A percentile compares a stretch with the other conserved stretches of the same genome.
Evolutionary conservation across 2,113 vertebrate species (phyloP).

Genomic region (Mustelus asterias): DNA sequence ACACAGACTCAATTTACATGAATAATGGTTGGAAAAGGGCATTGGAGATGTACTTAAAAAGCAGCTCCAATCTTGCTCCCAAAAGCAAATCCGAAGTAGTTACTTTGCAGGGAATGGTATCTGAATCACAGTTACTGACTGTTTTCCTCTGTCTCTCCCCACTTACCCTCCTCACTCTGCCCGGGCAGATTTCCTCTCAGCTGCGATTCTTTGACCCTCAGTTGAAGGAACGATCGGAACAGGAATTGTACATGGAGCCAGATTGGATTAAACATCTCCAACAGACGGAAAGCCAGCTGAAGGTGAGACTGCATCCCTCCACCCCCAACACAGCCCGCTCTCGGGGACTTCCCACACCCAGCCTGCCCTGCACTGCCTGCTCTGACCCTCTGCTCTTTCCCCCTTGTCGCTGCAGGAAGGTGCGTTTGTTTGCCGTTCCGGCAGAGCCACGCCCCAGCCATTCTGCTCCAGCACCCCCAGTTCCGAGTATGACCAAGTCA

Average conservation of each 20-base stretch:
- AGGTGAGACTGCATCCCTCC: conserved; percentile 55
- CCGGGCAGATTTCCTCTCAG: conserved; percentile 72
- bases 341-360: too few relatives aligned
- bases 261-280: conserved; percentile 73
- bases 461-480: conserved; percentile 69
- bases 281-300: conserved; percentile 70
- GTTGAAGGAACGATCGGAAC: conserved; percentile 88
- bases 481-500: conserved; percentile 69
- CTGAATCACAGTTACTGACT: not conserved
- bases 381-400: not conserved
- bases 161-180: not conserved
- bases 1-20: too few relatives aligned
- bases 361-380: not conserved
- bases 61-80: too few relatives aligned
- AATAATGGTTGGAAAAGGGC: too few relatives aligned
- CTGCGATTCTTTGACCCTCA: conserved; percentile 90
- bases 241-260: conserved; percentile 77
- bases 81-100: too few relatives aligned
- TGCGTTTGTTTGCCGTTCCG: conserved; percentile 54
- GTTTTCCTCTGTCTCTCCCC: not conserved
- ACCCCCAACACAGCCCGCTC: not conserved
- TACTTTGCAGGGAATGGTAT: not conserved
- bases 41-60: too few relatives aligned
- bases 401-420: conserved; percentile 64
- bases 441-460: conserved; percentile 62